Evolutionary conservation across 2,888 invertebrate genomes (phyloP), one percentile per base, ranked within the genome.

Genomic region (Amiota communis): DNA sequence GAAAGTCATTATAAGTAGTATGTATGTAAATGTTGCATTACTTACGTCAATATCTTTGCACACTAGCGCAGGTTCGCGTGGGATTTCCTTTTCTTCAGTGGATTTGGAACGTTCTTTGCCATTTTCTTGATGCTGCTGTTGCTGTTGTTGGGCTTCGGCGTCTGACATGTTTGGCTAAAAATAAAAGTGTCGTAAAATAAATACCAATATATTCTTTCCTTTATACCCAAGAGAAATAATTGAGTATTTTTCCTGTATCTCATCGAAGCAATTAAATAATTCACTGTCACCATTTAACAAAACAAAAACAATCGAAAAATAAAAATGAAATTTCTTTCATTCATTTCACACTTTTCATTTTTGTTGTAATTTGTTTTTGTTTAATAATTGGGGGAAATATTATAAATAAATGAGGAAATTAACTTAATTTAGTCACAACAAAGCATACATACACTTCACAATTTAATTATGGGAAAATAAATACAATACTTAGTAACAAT

Each of bases 61-160:
- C 56, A 96, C 93, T 83, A 96, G 93, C 59, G 96, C 95, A 69
- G 96, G 96, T 87, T 96, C 95, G 71, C 94, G 91, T 75, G 91
- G 91, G 82, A 93, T 93, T 89, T 93, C 94, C 83, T 92, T 92
- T 87, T 93, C 93, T 88, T 95, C 95, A 51, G 87, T 85, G 13
- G 87, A 88, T 76, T 81, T 86, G 81, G 88, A 88, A 75, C 87
- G 87, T 77, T 88, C 87, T 80, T 83, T 86, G 76, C 87, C 86
- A 76, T 88, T 88, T 75, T 86, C 82, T 65, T 81, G 78, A 76
- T 86, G 75, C 51, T 78, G 76, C 70, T 74, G 77, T 36, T 74
- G 86, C 53, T 77, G 75, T 67, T 74, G 76, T 17, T 74, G 77
- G 81, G 86, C 80, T 78, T 81, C 72, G 80, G 83, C 80, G 80